A percentile compares a stretch with the other conserved stretches of the same genome.
Conservation (phyloP, 2,113 vertebrate species). For the Pungitius pungitius region DNA sequence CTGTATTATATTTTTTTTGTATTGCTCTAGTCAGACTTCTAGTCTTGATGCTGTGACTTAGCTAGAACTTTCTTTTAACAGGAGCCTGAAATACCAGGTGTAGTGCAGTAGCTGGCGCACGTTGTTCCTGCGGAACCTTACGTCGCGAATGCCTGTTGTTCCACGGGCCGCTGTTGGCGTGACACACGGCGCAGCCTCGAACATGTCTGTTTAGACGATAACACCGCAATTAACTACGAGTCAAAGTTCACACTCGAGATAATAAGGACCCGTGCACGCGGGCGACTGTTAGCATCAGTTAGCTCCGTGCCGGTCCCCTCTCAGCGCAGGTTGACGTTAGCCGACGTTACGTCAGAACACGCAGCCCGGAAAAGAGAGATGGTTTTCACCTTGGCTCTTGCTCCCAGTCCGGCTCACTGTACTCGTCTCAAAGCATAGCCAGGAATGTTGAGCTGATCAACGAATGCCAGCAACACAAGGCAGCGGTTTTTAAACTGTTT, state of each 20-base stretch:
- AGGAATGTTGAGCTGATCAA: background rate
- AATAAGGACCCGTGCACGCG: rapidly evolving
- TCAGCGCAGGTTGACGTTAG: background rate
- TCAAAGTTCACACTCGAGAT: background rate
- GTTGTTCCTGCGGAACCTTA: slow-evolving; percentile 33
- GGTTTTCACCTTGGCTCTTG: slow-evolving; percentile 46
- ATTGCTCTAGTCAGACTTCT: background rate
- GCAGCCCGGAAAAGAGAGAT: background rate
- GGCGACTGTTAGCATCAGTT: background rate
- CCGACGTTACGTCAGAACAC: background rate
- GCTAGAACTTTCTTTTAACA: background rate
- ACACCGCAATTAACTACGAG: background rate
- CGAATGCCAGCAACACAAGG: background rate
- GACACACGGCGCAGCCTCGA: slow-evolving; percentile 22
- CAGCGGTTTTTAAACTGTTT: background rate
- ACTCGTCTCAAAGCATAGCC: slow-evolving; percentile 11
- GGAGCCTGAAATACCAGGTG: background rate
- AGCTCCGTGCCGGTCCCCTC: too few species aligned
- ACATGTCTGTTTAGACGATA: background rate
- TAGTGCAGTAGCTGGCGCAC: background rate
- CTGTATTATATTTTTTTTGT: background rate
- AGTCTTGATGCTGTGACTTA: background rate
- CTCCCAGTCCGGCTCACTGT: background rate
- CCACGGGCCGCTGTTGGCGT: slow-evolving; percentile 10
- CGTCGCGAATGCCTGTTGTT: background rate